Base-by-base conservation (phyloP, 2,113 vertebrate genomes). In the Salvelinus sp. region DNA sequence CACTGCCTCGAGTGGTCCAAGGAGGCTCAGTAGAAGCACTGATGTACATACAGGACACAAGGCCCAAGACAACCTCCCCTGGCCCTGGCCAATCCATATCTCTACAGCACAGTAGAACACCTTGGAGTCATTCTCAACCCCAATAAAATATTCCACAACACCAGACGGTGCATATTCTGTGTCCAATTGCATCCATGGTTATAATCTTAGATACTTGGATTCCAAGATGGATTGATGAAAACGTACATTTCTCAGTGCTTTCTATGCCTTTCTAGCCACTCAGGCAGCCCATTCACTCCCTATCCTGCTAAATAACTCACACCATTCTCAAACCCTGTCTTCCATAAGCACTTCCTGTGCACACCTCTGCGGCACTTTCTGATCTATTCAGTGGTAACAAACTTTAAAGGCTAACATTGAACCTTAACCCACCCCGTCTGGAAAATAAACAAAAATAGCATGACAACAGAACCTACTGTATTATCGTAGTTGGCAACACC, bases 331-430 rank as follows among this genome's bases (percentile, higher is more conserved):
- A 18, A 79, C 78, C 69, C 82, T 75, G 80, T 81, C 81, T 47
- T 78, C 74, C 69, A 80, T 67, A 76, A 87, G 86, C 87, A 90
- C 88, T 88, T 88, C 50, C 48, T 84, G 77, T 79, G 75, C 60
- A 16, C 81, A 82, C 76, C 70, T 77, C 83, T 82, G 89, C 91
- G 90, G 89, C 91, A 91, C 91, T 88, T 90, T 86, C 88, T 86
- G 86, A 83, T 89, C 88, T 91, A 85, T 87, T 87, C 86, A 88
- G 88, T 87, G 85, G 86, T 84, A 80, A 89, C 79, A 85, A 82
- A 75, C 75, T 81, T 76, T 77, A 22, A 50, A 90, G 83, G 88
- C 88, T 88, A 90, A 85, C 72, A 82, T 60, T 79, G 75, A 87
- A 88, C 86, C 87, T 9, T 38, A 69, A 44, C 68, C 68, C 7